phyloP scores from a whole-genome alignment of 2,797 vertebrate genomes.

The Chelon labrosus region DNA sequence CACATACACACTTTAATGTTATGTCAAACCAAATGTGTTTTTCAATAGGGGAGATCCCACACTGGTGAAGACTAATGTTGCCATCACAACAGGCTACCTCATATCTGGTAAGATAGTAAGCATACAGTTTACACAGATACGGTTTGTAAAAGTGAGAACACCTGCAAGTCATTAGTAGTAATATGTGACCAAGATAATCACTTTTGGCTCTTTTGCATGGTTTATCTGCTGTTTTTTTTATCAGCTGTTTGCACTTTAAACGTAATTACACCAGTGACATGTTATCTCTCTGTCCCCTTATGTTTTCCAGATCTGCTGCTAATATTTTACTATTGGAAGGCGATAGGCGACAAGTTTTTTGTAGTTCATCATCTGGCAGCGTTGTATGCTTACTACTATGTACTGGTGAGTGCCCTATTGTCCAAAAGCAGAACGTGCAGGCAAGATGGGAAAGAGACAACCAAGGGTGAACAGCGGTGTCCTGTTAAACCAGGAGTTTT shows the following conservation, averaged over 20 bases:
- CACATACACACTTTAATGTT: background rate
- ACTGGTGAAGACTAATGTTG: slow-evolving; percentile 93
- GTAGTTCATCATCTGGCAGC: slow-evolving; percentile 95
- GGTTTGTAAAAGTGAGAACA: background rate
- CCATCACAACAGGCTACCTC: slow-evolving; percentile 98
- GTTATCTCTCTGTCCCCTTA: slow-evolving; percentile 37
- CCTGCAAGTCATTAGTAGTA: background rate
- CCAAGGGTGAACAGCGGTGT: slow-evolving; percentile 83
- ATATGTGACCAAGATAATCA: background rate
- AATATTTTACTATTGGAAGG: slow-evolving; percentile 97
- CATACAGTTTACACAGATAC: background rate
- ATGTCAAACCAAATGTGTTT: slow-evolving; percentile 22
- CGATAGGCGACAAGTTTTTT: slow-evolving; percentile 98
- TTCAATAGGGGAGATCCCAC: slow-evolving; percentile 92
- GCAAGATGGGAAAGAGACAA: slow-evolving; percentile 82
- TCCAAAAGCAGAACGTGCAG: slow-evolving; percentile 82
- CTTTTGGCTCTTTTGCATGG: too few species aligned
- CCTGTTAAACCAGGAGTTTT: slow-evolving; percentile 44
- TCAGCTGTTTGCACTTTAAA: background rate
- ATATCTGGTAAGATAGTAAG: slow-evolving; percentile 91
- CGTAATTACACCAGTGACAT: slow-evolving; percentile 16
- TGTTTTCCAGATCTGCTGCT: slow-evolving; percentile 93
- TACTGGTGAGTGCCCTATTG: slow-evolving; percentile 96
- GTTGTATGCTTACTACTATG: slow-evolving; percentile 95
- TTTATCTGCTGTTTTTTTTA: background rate